phyloP scores from a whole-genome alignment of 2,113 vertebrate species.

The Ptychochromis oligacanthus region DNA sequence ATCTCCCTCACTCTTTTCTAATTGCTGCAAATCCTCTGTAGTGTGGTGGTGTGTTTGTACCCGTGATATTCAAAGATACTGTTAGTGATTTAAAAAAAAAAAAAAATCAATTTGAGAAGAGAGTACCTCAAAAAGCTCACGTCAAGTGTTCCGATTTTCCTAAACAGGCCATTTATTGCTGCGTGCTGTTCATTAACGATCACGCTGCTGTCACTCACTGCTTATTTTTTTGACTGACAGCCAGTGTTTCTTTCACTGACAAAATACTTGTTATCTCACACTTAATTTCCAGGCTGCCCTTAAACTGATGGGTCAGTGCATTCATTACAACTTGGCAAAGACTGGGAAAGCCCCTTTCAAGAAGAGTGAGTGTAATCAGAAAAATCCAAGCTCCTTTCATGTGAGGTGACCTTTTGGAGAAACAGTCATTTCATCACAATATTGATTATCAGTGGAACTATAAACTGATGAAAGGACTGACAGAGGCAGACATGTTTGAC shows the following conservation, averaged over 20 bases:
- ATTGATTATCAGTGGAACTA: constrained; percentile 34
- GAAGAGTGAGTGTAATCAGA: neutral
- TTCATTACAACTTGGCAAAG: neutral
- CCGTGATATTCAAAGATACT: neutral
- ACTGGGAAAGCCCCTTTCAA: neutral
- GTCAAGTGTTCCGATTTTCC: neutral
- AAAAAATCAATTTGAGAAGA: neutral
- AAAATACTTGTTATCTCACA: constrained; percentile 1
- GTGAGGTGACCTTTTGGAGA: constrained; percentile 40
- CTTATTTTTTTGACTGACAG: constrained; percentile 9
- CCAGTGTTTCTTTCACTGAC: neutral
- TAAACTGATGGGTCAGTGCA: constrained; percentile 8
- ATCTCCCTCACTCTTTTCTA: constrained; percentile 7
- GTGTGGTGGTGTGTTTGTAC: constrained; percentile 1
- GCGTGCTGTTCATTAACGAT: neutral
- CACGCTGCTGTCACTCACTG: neutral
- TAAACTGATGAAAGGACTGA: constrained; percentile 11
- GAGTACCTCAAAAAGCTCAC: neutral
- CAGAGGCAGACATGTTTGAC: neutral
- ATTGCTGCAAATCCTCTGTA: constrained; percentile 13
- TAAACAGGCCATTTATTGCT: neutral
- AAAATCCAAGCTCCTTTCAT: constrained; percentile 1
- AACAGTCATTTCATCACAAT: constrained; percentile 24
- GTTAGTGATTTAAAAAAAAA: neutral
- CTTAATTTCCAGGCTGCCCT: neutral